Percentiles rank a stretch among this genome's conserved stretches.
Evolutionary conservation across 2,113 vertebrate species (phyloP).

Genomic region (Thunnus maccoyii): DNA sequence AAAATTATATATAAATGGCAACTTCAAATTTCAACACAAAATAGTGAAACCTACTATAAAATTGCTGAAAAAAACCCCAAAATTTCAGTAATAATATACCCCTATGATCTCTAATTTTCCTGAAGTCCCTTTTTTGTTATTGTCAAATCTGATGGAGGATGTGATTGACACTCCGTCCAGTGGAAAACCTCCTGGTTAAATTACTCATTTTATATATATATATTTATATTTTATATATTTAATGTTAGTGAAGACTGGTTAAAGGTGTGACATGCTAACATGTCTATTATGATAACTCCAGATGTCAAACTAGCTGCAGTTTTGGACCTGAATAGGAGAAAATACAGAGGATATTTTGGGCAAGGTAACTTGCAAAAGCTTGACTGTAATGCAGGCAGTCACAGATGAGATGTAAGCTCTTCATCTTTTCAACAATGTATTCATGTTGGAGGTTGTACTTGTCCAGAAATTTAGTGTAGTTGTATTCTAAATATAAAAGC

Average conservation of each 20-base stretch:
- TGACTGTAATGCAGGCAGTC: conserved; percentile 44
- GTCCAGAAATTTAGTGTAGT: conserved; percentile 15
- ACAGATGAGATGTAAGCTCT: conserved; percentile 43
- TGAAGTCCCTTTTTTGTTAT: neutral
- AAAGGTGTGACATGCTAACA: neutral
- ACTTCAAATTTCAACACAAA: neutral
- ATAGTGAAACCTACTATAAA: neutral
- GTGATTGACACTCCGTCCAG: no score
- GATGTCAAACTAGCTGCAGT: neutral
- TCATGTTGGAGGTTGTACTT: conserved; percentile 27
- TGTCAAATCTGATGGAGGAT: no score
- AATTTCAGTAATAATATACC: no score
- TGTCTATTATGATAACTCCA: no score
- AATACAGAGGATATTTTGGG: neutral
- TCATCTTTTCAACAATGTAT: conserved; percentile 18
- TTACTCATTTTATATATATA: no score
- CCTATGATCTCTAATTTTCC: neutral
- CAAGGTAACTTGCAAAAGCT: conserved; percentile 12
- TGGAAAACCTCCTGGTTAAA: no score
- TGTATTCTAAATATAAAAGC: conserved; percentile 34
- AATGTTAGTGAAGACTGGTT: neutral
- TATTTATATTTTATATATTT: no score
- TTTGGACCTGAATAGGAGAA: conserved; percentile 1
- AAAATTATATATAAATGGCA: neutral
- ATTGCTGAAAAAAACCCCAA: neutral